Evolutionary conservation across 2,113 vertebrate species (phyloP).

Genomic region (Gobio gobio): DNA sequence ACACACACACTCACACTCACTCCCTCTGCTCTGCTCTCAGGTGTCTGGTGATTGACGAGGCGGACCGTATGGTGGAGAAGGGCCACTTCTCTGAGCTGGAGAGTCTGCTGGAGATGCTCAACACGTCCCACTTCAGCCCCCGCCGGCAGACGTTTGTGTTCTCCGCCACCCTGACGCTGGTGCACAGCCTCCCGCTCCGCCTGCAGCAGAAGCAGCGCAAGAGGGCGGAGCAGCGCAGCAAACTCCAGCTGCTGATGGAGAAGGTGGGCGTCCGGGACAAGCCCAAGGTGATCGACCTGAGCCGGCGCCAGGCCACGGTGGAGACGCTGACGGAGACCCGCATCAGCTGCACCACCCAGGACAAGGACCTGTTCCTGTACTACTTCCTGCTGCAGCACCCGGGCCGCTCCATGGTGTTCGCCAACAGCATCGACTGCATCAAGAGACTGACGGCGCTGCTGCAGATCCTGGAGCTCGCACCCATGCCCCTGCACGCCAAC

Average conservation of each 20-base stretch:
- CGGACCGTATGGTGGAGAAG: conserved; percentile 95
- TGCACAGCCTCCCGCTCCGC: conserved; percentile 83
- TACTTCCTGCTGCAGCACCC: conserved; percentile 93
- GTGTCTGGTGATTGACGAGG: conserved; percentile 96
- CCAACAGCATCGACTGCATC: conserved; percentile 97
- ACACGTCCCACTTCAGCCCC: conserved; percentile 85
- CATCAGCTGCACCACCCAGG: conserved; percentile 88
- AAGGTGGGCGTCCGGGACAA: conserved; percentile 91
- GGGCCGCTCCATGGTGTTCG: conserved; percentile 95
- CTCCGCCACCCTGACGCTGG: conserved; percentile 93
- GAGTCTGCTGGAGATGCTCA: conserved; percentile 89
- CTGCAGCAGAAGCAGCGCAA: conserved; percentile 86
- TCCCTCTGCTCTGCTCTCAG: no score
- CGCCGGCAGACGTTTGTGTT: conserved; percentile 92
- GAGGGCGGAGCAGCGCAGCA: conserved; percentile 82
- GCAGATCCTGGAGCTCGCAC: conserved; percentile 84
- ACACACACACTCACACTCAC: no score
- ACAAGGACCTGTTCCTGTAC: conserved; percentile 95
- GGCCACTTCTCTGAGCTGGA: conserved; percentile 95
- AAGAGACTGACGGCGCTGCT: conserved; percentile 91
- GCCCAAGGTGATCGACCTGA: conserved; percentile 95
- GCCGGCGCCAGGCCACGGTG: conserved; percentile 92
- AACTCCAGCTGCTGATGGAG: conserved; percentile 87
- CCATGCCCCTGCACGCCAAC: conserved; percentile 91
- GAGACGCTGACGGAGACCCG: conserved; percentile 91